Base-by-base conservation (phyloP, 2,888 invertebrate genomes). In the Drosophila pegasa region DNA sequence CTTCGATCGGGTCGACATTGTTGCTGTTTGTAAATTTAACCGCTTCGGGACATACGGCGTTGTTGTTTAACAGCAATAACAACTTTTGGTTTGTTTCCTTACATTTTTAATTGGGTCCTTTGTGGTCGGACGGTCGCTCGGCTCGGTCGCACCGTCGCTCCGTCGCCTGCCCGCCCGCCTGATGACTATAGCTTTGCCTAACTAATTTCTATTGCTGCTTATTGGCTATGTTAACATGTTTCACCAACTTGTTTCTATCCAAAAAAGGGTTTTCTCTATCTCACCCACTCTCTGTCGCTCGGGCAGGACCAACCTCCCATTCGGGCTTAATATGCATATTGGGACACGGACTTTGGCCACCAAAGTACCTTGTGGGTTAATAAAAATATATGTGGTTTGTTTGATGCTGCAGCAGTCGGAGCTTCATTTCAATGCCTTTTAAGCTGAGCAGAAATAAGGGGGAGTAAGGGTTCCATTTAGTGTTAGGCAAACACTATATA, bases 21-120 rank as follows among this genome's bases (percentile, higher is more conserved):
- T 78, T 77, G 76, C 75, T 88, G 87, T 89, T 50, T 91, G 89
- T 90, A 84, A 81, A 84, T 89, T 90, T 88, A 89, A 91, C 87
- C 91, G 91, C 91, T 91, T 86, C 90, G 91, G 91, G 91, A 90
- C 87, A 91, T 86, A 82, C 74, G 90, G 78, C 78, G 80, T 82
- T 84, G 87, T 83, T 85, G 78, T 82, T 77, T 66, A 79, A 85
- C 78, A 77, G 79, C 76, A 88, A 88, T 77, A 89, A 88, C 87
- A 88, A 88, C 82, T 82, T 89, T 88, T 89, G 89, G 71, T 80
- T 86, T 89, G 84, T 89, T 90, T 82, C 75, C 81, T 84, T 86
- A 90, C 89, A 90, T 90, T 90, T 90, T 87, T 90, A 90, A 90
- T 90, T 90, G 90, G 86, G 91, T 89, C 89, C 90, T 90, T 89